Base-by-base conservation (phyloP, 2,888 invertebrate species). In the Aphelenchoides bicaudatus region DNA sequence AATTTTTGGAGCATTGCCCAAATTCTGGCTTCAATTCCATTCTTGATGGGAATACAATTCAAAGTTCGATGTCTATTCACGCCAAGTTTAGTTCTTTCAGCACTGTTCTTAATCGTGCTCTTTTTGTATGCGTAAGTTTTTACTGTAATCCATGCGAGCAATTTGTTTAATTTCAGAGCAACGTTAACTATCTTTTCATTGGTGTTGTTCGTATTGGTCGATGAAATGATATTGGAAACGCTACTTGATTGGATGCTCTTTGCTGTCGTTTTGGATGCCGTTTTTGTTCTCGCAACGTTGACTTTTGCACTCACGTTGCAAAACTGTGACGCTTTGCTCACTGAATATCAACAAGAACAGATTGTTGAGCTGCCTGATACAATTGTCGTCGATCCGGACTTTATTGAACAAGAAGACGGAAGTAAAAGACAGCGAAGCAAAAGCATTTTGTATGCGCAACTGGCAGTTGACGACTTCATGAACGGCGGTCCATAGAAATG, bases 111-210 rank as follows among this genome's bases (percentile, higher is more conserved):
- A 16, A 53, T 66, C 25, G 49, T 66, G 10, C 50, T 57, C 8
- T 58, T 63, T 30, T 49, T 66, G 13, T 61, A 65, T 48, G 59
- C 51, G 66, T 66, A 51, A 60, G 66, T 43, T 16, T n/a, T n/a
- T n/a, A n/a, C n/a, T n/a, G n/a, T n/a, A n/a, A n/a, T n/a, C n/a
- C n/a, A n/a, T n/a, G n/a, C n/a, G 5, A 51, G 25, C 51, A 51
- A 48, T 49, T 21, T 10, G 4, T 49, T 53, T 5, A 6, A 39
- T 23, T 63, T 19, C 56, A 67, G 67, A 13, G 50, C 61, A 4
- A 67, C 67, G 13, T 56, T 67, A 27, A 51, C 58, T 1, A 48
- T 61, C 38, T 67, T 67, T 50, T 50, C 66, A 16, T 38, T 65
- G 10, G 43, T 67, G 21, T 43, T 67, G n/a, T 67, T 62, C 53